phyloP scores from a whole-genome alignment of 2,113 vertebrate species.

The Dicentrarchus labrax region DNA sequence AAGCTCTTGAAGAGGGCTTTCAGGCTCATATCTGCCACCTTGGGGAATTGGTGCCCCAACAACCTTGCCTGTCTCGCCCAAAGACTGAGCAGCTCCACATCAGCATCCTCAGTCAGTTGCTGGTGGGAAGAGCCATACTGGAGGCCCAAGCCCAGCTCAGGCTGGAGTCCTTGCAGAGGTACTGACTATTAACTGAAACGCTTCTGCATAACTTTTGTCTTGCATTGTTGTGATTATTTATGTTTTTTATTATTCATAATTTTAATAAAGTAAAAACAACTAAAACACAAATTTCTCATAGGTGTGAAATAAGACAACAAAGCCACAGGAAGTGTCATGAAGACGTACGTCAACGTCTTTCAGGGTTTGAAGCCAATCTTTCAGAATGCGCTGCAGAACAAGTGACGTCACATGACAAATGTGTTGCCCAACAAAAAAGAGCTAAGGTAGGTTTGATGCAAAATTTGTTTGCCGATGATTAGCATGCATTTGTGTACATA shows the following conservation, averaged over 20 bases:
- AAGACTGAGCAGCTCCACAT: conserved; percentile 81
- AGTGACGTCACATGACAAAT: conserved; percentile 88
- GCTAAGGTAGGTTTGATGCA: conserved; percentile 81
- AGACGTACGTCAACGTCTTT: conserved; percentile 81
- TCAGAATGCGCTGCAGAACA: conserved; percentile 70
- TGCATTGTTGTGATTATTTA: not conserved
- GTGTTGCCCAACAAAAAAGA: conserved; percentile 82
- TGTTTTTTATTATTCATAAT: not conserved
- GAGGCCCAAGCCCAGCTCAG: conserved; percentile 81
- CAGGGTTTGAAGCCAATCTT: conserved; percentile 82
- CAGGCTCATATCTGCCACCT: conserved; percentile 80
- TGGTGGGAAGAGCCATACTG: conserved; percentile 76
- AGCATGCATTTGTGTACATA: not conserved
- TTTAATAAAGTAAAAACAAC: not conserved
- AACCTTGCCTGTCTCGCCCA: conserved; percentile 76
- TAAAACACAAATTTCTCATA: conserved; percentile 56
- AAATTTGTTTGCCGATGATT: not conserved
- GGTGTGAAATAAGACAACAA: conserved; percentile 84
- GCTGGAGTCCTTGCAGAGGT: conserved; percentile 80
- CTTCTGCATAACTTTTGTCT: not conserved
- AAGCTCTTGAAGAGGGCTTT: conserved; percentile 82
- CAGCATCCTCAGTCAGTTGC: conserved; percentile 81
- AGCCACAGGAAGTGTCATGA: conserved; percentile 81
- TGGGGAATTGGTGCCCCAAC: conserved; percentile 73
- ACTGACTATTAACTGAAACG: not conserved